Base-by-base conservation (phyloP, 2,113 vertebrate genomes). In the Pteronura brasiliensis region DNA sequence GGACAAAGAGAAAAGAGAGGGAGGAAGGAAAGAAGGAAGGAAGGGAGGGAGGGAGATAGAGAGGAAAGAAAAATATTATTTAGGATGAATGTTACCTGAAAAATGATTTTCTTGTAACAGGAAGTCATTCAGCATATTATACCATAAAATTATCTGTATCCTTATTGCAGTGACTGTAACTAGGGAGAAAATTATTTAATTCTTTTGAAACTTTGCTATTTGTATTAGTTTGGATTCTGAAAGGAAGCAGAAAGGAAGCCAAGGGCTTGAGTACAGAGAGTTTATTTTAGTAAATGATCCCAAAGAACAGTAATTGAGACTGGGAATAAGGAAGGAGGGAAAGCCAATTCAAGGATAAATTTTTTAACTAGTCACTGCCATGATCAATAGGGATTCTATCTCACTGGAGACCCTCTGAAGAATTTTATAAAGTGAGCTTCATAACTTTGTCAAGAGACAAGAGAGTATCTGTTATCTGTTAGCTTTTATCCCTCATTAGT, bases 31-130 rank as follows among this genome's bases (percentile, higher is more conserved):
- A 1, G n/a, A 39, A 15, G 0, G 12, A 23, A 39, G 36, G 3
- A 21, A 39, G 21, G 21, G 3, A 72, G 34, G 3, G 2, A 17
- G 23, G 3, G 6, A 25, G 3, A 39, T 8, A 71, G 31, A 67
- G 17, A n/a, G 15, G 15, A 67, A n/a, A 67, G 34, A 17, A n/a
- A 67, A 67, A n/a, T 69, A 69, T 69, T 18, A 67, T 17, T 67
- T 67, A 39, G 39, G 6, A 2, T 57, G 34, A 92, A 77, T 15
- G 8, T 4, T 55, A 89, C 67, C 72, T 81, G 39, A 83, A 88
- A 96, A 95, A 85, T 10, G 17, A 42, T 77, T 85, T 86, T 90
- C 27, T 76, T 34, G 11, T 83, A 76, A 29, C 87, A 36, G 59
- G 10, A 79, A 87, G 52, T 59, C 83, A 92, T 47, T 95, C 76